Conservation (phyloP, 2,797 vertebrate species). For the Semotilus atromaculatus region DNA sequence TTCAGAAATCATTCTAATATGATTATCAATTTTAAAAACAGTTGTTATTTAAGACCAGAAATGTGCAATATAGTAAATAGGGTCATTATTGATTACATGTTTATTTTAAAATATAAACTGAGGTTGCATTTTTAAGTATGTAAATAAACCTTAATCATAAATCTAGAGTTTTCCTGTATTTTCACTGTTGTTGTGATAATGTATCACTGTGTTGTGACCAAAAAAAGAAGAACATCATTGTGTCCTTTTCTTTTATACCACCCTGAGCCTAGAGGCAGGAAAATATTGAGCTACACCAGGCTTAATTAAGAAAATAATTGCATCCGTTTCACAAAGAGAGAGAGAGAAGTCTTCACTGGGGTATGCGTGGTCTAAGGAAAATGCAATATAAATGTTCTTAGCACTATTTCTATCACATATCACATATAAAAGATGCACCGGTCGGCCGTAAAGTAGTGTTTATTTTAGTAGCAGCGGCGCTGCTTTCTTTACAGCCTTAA, state of each 20-base stretch:
- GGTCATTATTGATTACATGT: not conserved
- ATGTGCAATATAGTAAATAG: not conserved
- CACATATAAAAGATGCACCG: too few relatives aligned
- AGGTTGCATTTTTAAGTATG: not conserved
- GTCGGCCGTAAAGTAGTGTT: too few relatives aligned
- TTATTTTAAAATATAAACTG: not conserved
- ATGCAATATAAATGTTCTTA: constrained; percentile 10
- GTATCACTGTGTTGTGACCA: constrained; percentile 12
- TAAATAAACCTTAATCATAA: not conserved
- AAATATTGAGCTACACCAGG: constrained; percentile 42
- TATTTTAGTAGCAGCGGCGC: too few relatives aligned
- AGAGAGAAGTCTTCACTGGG: not conserved
- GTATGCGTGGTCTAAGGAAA: not conserved
- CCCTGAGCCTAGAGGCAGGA: constrained; percentile 31
- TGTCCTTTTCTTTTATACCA: constrained; percentile 39
- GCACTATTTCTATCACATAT: not conserved
- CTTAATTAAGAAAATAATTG: constrained; percentile 58
- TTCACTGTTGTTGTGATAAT: not conserved
- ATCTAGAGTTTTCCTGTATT: not conserved
- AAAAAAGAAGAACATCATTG: constrained; percentile 12
- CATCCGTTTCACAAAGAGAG: constrained; percentile 28
- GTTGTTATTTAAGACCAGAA: not conserved
- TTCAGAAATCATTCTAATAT: too few relatives aligned
- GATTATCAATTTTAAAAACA: too few relatives aligned
- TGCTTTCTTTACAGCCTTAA: too few relatives aligned